Evolutionary conservation across 2,797 vertebrate species (phyloP).

Genomic region (Furcifer pardalis): DNA sequence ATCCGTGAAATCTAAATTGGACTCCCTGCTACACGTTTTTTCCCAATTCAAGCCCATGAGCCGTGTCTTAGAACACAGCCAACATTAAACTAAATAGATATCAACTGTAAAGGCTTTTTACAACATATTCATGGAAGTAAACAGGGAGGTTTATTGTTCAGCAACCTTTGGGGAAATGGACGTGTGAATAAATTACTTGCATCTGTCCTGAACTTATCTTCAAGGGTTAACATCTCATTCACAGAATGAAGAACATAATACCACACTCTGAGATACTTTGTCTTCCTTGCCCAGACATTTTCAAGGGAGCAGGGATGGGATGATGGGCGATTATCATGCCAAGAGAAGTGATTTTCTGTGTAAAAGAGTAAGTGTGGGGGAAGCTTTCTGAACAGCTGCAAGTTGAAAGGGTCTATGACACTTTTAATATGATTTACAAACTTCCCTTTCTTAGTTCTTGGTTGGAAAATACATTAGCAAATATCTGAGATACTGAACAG

Average conservation of each 20-base stretch:
- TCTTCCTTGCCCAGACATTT: not conserved
- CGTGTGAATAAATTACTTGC: not conserved
- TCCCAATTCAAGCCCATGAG: conserved; percentile 22
- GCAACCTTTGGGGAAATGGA: conserved; percentile 2
- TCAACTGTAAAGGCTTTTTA: not conserved
- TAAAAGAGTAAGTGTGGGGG: not conserved
- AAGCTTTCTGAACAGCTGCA: not conserved
- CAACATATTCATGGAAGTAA: conserved; percentile 13
- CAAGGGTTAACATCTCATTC: not conserved
- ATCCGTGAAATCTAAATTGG: conserved; percentile 15
- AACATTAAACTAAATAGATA: not conserved
- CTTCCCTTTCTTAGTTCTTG: not conserved
- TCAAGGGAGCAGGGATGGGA: not conserved
- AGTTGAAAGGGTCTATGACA: not conserved
- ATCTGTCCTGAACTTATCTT: not conserved
- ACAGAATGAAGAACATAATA: not conserved
- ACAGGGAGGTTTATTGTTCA: not conserved
- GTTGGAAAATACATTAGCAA: not conserved
- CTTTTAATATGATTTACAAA: not conserved
- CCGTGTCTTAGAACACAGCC: not conserved
- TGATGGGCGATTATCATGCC: not conserved
- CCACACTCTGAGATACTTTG: not conserved
- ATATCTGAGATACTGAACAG: not conserved
- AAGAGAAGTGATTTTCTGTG: not conserved
- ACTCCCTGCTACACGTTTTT: conserved; percentile 20